phyloP scores from a whole-genome alignment of 2,888 invertebrate genomes.

The Drosophila macrospina region DNA sequence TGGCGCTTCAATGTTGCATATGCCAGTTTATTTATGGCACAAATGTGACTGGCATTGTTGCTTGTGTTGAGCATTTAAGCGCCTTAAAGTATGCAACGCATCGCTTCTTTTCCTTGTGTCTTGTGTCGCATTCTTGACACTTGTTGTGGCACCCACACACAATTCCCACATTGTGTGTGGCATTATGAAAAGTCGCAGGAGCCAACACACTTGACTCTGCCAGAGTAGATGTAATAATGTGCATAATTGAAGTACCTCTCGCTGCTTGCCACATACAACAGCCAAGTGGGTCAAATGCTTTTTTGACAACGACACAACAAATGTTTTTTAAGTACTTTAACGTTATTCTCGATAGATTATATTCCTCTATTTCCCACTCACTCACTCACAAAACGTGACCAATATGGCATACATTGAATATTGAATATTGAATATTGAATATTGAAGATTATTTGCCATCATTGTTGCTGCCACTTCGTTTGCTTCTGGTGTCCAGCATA shows the following conservation, averaged over 20 bases:
- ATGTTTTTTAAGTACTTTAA: no score
- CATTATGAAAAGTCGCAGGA: constrained; percentile 50
- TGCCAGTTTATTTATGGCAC: constrained; percentile 76
- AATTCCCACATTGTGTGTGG: constrained; percentile 32
- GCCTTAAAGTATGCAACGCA: constrained; percentile 71
- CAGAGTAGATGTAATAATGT: constrained; percentile 45
- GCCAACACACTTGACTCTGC: constrained; percentile 47
- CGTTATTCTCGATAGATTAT: no score
- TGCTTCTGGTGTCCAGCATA: constrained; percentile 32
- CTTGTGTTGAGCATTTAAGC: constrained; percentile 67
- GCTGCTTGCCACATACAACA: constrained; percentile 30
- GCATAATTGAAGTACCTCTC: constrained; percentile 54
- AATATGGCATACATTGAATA: constrained; percentile 57
- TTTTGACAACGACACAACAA: constrained; percentile 11
- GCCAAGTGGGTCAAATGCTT: constrained; percentile 59
- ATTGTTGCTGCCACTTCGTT: constrained; percentile 7
- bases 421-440: constrained; percentile 52
- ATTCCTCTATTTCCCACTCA: no score
- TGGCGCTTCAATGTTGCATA: constrained; percentile 63
- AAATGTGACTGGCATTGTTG: constrained; percentile 51
- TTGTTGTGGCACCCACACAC: constrained; percentile 61
- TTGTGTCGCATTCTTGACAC: constrained; percentile 59
- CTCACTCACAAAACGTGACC: constrained; percentile 30
- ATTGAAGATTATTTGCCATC: constrained; percentile 13
- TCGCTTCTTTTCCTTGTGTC: constrained; percentile 30